Evolutionary conservation across 2,797 vertebrate genomes (phyloP), one percentile per base, ranked within the genome.

Genomic region (Dendrocincla fuliginosa): DNA sequence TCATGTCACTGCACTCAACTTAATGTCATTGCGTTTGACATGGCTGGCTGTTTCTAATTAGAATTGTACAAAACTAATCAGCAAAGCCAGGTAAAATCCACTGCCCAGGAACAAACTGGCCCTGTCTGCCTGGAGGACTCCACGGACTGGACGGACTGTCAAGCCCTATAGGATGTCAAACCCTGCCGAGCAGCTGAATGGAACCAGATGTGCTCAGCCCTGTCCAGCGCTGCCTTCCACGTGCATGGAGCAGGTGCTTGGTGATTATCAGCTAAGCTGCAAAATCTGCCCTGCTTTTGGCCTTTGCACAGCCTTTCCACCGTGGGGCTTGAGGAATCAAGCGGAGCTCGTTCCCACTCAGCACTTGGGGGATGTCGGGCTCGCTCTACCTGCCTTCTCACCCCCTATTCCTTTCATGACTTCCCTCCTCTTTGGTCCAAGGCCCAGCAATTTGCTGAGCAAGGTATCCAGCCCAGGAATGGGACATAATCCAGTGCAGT

Each of bases 141-240:
- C 0, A 30, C 9, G 52, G 76, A 10, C 87, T 71, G 2, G 14
- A 52, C 13, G 64, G 73, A 65, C 73, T 90, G 89, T 96, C 84
- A 93, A 55, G 69, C 41, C 67, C 80, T 63, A 67, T 90, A 92
- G 79, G 87, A 87, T 27, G 69, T 96, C 91, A 95, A 86, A 91
- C 35, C 73, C 68, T 61, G 37, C 53, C 2, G 64, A 91, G 57
- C 9, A 37, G 80, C 88, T 94, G 89, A 96, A 75, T 44, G 73
- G 17, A 96, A 96, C 57, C 93, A 97, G 92, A 89, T 94, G 92
- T 93, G 73, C 23, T 10, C 73, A 89, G 73, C 16, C 30, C 69
- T 30, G 42, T 23, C 76, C 76, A 65, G 73, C 2, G 23, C 76
- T 69, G 13, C 81, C 71, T 91, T 75, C 76, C 35, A 4, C 2